phyloP scores from a whole-genome alignment of 2,113 vertebrate species.

The Rhinoptilus africanus region DNA sequence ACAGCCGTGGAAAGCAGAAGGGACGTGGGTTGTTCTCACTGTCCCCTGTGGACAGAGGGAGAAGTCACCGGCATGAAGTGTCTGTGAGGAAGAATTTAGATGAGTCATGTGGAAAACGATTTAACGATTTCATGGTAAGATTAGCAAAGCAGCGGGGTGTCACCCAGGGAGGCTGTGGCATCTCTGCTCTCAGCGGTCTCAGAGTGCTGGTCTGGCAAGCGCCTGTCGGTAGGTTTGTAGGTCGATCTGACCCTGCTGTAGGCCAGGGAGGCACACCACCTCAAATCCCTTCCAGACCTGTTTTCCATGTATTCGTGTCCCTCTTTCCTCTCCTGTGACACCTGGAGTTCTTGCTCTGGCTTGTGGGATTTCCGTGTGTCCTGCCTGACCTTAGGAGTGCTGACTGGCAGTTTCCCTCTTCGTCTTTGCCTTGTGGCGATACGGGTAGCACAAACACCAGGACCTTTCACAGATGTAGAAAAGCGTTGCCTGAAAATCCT shows the following conservation, averaged over 20 bases:
- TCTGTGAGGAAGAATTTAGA: neutral
- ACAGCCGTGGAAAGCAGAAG: neutral
- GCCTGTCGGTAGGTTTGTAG: neutral
- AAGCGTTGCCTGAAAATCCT: neutral
- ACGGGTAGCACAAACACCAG: neutral
- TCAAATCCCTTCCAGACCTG: neutral
- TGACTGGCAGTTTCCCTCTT: neutral
- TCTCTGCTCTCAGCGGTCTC: neutral
- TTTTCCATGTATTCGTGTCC: neutral
- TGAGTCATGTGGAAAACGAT: neutral
- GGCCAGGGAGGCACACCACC: neutral
- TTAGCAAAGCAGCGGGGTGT: neutral
- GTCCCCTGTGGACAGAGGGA: neutral
- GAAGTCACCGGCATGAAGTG: neutral
- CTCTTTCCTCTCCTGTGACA: neutral
- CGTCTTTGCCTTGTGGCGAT: neutral
- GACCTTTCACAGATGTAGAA: neutral
- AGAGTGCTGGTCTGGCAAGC: neutral
- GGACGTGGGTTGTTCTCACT: neutral
- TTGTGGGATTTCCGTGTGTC: neutral
- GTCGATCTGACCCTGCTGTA: neutral
- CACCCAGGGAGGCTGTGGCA: neutral
- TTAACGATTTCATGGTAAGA: neutral
- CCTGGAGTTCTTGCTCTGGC: neutral
- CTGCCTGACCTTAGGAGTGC: neutral